Evolutionary conservation across 2,888 invertebrate species (phyloP), one percentile per base, ranked within the genome.

Genomic region (Gasteruption jaculator): DNA sequence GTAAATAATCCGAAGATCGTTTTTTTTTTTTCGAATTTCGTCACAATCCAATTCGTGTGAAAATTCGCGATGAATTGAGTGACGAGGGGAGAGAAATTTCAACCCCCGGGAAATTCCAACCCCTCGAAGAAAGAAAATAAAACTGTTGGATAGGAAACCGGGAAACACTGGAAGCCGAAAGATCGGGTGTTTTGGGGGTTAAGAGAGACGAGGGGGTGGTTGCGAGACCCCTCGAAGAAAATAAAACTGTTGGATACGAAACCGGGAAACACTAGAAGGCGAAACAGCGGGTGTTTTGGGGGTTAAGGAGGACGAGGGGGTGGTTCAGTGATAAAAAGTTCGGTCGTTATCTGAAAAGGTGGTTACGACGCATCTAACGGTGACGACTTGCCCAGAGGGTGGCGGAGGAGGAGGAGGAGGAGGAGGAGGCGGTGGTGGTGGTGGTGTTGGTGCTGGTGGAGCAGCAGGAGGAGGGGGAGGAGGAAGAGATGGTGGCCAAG

Each of bases 401-500:
- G 52, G 35, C 40, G 46, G 41, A 38, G 51, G 49, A 46, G 52
- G 52, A 44, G 50, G 50, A 35, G 49, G 51, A 43, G 50, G 47
- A 36, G 50, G 48, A 29, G 47, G 41, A 43, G 52, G 35, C 41
- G 46, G 41, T 37, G 51, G 49, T 46, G 52, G 52, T 45, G 50
- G 51, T 33, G 50, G 52, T 43, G 50, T 48, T 30, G 54, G 53
- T 30, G 54, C 47, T 24, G 48, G 43, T 41, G 53, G 41, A 33
- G 48, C 43, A 39, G 52, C 50, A 43, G 54, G 56, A 41, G 54
- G 54, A 26, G 52, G 56, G 39, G 54, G 51, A 24, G 50, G 52
- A 34, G 50, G 73, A 67, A 74, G 64, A 54, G 68, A 64, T 71
- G 71, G 71, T 68, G 65, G 59, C 66, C 72, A 71, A 72, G 72